A percentile compares a stretch with the other conserved stretches of the same genome.
These are phyloP conservation scores for Phortica okadai DNA, from an alignment of 2,888 invertebrate genomes.

Conservation along the genomic window DNA sequence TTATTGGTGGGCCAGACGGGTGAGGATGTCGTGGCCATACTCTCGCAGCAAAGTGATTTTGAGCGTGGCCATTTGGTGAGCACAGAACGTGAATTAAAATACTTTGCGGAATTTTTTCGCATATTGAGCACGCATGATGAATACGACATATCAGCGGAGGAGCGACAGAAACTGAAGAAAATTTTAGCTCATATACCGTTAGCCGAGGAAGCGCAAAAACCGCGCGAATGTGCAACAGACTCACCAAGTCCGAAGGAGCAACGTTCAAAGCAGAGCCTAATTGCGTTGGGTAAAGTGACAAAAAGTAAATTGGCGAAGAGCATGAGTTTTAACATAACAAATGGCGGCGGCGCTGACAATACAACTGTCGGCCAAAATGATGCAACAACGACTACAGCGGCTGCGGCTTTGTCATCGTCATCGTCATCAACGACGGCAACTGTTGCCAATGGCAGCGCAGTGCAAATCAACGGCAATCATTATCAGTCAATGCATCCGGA, in stretches of 20 bases:
- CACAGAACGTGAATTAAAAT: slow-evolving; percentile 82
- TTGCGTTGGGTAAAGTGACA: slow-evolving; percentile 73
- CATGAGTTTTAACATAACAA: slow-evolving; percentile 66
- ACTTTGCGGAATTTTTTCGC: slow-evolving; percentile 80
- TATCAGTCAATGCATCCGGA: slow-evolving; percentile 26
- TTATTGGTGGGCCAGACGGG: slow-evolving; percentile 78
- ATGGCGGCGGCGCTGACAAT: not conserved
- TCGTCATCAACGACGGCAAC: not conserved
- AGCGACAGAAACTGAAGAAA: slow-evolving; percentile 77
- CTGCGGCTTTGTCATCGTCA: slow-evolving; percentile 40
- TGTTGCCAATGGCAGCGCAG: not conserved
- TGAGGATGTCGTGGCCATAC: slow-evolving; percentile 75
- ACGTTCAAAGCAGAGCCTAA: slow-evolving; percentile 69
- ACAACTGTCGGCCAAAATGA: not conserved
- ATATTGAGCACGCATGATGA: slow-evolving; percentile 75
- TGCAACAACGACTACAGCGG: slow-evolving; percentile 45
- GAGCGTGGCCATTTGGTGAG: slow-evolving; percentile 82
- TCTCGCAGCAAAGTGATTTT: slow-evolving; percentile 78
- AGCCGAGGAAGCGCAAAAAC: slow-evolving; percentile 46
- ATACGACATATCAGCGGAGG: slow-evolving; percentile 71
- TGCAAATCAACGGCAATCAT: slow-evolving; percentile 16
- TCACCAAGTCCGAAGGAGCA: slow-evolving; percentile 47
- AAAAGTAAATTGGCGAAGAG: slow-evolving; percentile 75
- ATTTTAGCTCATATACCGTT: slow-evolving; percentile 77
- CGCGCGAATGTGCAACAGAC: slow-evolving; percentile 34